phyloP scores from a whole-genome alignment of 2,888 invertebrate species.

The Platycheirus albimanus region DNA sequence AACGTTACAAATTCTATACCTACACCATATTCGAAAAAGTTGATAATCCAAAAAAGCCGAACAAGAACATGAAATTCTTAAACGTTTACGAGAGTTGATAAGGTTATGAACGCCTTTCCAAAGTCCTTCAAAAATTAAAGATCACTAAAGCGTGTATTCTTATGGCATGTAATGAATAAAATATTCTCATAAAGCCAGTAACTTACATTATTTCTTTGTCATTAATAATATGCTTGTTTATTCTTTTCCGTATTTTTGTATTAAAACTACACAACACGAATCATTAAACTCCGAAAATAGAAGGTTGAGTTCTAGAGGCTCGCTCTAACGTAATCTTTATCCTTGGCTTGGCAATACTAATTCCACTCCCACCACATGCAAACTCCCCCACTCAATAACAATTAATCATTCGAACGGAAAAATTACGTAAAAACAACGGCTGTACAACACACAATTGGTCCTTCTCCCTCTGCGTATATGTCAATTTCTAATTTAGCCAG shows the following conservation, averaged over 20 bases:
- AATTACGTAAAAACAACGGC: slow-evolving; percentile 70
- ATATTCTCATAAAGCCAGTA: too few species aligned
- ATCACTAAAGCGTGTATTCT: too few species aligned
- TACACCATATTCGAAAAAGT: too few species aligned
- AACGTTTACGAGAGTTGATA: too few species aligned
- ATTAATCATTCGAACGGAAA: slow-evolving; percentile 70
- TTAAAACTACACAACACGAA: slow-evolving; percentile 20
- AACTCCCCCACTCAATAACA: slow-evolving; percentile 63
- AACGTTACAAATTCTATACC: too few species aligned
- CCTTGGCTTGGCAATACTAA: slow-evolving; percentile 35
- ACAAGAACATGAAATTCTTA: too few species aligned
- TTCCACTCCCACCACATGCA: slow-evolving; percentile 43
- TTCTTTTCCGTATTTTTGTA: slow-evolving; percentile 5
- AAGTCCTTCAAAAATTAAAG: too few species aligned
- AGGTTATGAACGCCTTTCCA: too few species aligned
- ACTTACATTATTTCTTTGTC: too few species aligned
- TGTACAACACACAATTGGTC: slow-evolving; percentile 64
- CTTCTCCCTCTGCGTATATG: slow-evolving; percentile 37
- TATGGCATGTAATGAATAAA: too few species aligned
- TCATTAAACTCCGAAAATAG: slow-evolving; percentile 31
- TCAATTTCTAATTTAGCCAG: slow-evolving; percentile 70
- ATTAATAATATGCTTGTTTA: background rate
- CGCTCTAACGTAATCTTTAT: slow-evolving; percentile 17
- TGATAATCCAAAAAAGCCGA: too few species aligned
- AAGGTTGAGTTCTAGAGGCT: slow-evolving; percentile 14